phyloP scores from a whole-genome alignment of 2,888 invertebrate genomes.

The Amaurobius ferox region DNA sequence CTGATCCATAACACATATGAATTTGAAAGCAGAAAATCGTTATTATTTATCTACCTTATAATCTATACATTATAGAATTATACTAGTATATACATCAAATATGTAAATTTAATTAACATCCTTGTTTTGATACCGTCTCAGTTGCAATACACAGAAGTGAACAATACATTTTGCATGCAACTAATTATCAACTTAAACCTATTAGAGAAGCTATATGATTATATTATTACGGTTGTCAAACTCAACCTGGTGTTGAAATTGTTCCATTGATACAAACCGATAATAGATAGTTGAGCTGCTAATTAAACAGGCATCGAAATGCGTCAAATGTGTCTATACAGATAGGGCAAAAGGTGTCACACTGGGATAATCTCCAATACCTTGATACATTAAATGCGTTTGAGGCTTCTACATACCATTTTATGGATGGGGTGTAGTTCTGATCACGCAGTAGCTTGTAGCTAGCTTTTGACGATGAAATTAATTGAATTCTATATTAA shows the following conservation, averaged over 20 bases:
- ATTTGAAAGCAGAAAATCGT: too few relatives aligned
- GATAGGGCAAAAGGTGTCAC: background rate
- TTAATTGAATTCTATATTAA: too few relatives aligned
- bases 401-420: too few relatives aligned
- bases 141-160: background rate
- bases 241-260: background rate
- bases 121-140: too few relatives aligned
- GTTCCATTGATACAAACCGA: background rate
- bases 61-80: too few relatives aligned
- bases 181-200: slow-evolving; percentile 2
- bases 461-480: too few relatives aligned
- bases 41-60: too few relatives aligned
- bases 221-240: background rate
- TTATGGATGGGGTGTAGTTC: too few relatives aligned
- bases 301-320: background rate
- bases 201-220: background rate
- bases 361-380: background rate
- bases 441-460: too few relatives aligned
- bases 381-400: background rate
- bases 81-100: too few relatives aligned
- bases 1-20: too few relatives aligned
- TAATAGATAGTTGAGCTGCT: background rate
- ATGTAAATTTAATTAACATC: too few relatives aligned
- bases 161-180: background rate
- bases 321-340: background rate